A percentile compares a stretch with the other conserved stretches of the same genome.
These are phyloP conservation scores for Erebia epiphron DNA, from an alignment of 2,888 invertebrate genomes.

Conservation along the genomic window DNA sequence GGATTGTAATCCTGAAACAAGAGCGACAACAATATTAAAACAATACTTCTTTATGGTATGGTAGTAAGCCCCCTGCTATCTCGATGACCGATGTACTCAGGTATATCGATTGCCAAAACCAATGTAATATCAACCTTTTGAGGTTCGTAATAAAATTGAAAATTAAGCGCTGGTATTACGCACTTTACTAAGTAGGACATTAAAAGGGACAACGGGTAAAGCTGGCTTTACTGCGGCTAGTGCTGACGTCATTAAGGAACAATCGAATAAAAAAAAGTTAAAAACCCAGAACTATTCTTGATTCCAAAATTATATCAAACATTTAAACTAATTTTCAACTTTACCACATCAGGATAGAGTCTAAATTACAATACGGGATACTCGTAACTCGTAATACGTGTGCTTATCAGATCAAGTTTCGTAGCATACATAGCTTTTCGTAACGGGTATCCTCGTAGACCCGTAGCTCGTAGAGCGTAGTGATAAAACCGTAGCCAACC, in stretches of 20 bases:
- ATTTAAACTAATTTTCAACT: not conserved
- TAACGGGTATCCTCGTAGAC: not conserved
- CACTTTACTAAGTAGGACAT: conserved; percentile 12
- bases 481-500: conserved; percentile 33
- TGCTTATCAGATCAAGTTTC: conserved; percentile 30
- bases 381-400: conserved; percentile 1
- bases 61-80: conserved; percentile 17
- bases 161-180: not conserved
- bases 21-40: too few relatives aligned
- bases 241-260: not conserved
- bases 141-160: not conserved
- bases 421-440: conserved; percentile 26
- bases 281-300: not conserved
- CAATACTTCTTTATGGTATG: too few relatives aligned
- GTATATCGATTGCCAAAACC: conserved; percentile 19
- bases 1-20: too few relatives aligned
- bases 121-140: not conserved
- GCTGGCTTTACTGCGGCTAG: not conserved
- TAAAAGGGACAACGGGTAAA: not conserved
- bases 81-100: conserved; percentile 26
- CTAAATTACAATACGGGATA: not conserved
- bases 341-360: not conserved
- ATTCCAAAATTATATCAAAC: not conserved
- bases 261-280: not conserved
- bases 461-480: conserved; percentile 32